A percentile compares a stretch with the other conserved stretches of the same genome.
These are phyloP conservation scores for Acanthisitta chloris DNA, from an alignment of 2,113 vertebrate species.

Conservation along the genomic window DNA sequence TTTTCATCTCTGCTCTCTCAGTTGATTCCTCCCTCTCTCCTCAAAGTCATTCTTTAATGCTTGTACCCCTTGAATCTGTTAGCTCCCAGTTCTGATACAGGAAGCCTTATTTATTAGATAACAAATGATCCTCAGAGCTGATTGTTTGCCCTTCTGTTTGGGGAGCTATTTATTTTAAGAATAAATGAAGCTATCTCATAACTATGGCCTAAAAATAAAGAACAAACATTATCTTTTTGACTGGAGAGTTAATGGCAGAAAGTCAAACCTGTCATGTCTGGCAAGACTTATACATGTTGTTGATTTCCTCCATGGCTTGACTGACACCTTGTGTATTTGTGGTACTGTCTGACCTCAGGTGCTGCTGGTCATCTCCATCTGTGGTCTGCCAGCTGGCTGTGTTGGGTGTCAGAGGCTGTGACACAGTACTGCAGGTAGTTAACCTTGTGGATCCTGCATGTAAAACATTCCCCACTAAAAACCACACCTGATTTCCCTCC, in stretches of 20 bases:
- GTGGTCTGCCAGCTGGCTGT: neutral
- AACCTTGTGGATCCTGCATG: neutral
- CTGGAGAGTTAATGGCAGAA: neutral
- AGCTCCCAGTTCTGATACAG: neutral
- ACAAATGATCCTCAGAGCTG: neutral
- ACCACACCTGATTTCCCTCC: fast-evolving
- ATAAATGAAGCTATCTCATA: neutral
- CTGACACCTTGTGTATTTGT: neutral
- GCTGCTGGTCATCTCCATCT: neutral
- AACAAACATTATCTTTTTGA: neutral
- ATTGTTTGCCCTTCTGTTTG: neutral
- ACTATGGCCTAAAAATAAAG: neutral
- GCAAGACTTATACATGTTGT: neutral
- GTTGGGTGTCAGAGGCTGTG: neutral
- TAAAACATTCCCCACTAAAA: neutral
- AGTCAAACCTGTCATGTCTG: neutral
- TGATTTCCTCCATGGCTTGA: neutral
- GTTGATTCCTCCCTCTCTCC: neutral
- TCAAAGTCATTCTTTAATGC: neutral
- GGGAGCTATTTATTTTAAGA: neutral
- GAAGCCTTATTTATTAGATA: neutral
- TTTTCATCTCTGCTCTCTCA: neutral
- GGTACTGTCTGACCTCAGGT: neutral
- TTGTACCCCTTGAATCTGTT: neutral
- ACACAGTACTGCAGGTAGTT: neutral